Evolutionary conservation across 2,797 vertebrate species (phyloP).

Genomic region (Rhinichthys osculus): DNA sequence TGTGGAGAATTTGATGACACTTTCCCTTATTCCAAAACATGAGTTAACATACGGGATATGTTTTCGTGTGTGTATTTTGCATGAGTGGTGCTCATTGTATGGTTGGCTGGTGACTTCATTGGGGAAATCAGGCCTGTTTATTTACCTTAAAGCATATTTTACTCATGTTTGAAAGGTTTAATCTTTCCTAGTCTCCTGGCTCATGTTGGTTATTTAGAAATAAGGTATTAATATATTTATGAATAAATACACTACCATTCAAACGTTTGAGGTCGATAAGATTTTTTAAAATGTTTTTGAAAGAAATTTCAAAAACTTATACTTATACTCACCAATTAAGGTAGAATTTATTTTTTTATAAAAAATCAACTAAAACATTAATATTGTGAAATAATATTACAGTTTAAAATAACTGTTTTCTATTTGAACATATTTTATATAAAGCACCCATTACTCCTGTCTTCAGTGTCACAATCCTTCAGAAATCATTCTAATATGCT

Average conservation of each 20-base stretch:
- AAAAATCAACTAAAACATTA: not conserved
- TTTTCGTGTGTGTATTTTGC: not conserved
- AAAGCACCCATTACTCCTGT: not conserved
- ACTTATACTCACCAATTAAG: not conserved
- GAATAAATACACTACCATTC: not conserved
- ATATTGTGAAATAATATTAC: no score
- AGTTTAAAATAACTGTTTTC: not conserved
- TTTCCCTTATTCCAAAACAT: not conserved
- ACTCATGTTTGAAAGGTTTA: not conserved
- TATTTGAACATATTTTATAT: not conserved
- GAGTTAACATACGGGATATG: not conserved
- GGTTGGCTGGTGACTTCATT: not conserved
- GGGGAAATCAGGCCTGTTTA: constrained; percentile 10
- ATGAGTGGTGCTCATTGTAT: not conserved
- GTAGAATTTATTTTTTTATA: not conserved
- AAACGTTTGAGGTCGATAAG: not conserved
- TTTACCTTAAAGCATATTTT: not conserved
- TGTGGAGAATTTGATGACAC: not conserved
- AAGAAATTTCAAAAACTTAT: no score
- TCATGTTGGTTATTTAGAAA: not conserved
- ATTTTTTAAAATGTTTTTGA: not conserved
- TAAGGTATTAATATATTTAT: not conserved
- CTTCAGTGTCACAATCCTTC: not conserved
- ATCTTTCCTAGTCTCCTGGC: not conserved
- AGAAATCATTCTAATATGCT: not conserved